phyloP scores from a whole-genome alignment of 1,140 invertebrate genomes.

The Lucilia cuprina region DNA sequence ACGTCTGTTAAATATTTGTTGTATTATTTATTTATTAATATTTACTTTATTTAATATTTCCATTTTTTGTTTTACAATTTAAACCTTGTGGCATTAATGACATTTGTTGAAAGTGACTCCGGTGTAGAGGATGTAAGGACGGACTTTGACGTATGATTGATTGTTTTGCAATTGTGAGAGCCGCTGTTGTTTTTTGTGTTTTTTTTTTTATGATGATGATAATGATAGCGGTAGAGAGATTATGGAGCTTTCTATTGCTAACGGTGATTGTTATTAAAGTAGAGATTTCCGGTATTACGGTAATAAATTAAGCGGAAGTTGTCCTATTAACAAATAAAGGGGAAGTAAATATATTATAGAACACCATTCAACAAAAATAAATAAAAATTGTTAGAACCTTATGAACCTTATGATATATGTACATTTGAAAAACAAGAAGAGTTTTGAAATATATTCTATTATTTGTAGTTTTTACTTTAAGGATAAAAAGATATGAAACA shows the following conservation, averaged over 20 bases:
- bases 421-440: too few species aligned
- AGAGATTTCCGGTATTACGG: slow-evolving; percentile 2
- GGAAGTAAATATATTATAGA: neutral
- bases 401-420: too few species aligned
- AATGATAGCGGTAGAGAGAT: neutral
- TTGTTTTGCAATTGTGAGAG: slow-evolving; percentile 4
- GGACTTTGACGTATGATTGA: slow-evolving; percentile 17
- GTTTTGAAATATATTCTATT: too few species aligned
- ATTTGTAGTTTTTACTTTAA: too few species aligned
- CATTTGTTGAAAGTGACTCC: neutral
- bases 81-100: slow-evolving; percentile 14
- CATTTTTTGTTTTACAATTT: neutral
- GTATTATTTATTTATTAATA: neutral
- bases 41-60: neutral
- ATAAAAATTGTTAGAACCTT: too few species aligned
- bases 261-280: slow-evolving; percentile 10
- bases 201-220: neutral
- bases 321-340: neutral
- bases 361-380: neutral
- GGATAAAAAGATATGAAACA: too few species aligned
- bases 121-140: neutral
- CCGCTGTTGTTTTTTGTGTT: neutral
- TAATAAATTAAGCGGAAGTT: slow-evolving; percentile 33
- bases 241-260: neutral
- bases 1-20: slow-evolving; percentile 11